phyloP scores from a whole-genome alignment of 2,797 vertebrate species.

The Danio tinwini region DNA sequence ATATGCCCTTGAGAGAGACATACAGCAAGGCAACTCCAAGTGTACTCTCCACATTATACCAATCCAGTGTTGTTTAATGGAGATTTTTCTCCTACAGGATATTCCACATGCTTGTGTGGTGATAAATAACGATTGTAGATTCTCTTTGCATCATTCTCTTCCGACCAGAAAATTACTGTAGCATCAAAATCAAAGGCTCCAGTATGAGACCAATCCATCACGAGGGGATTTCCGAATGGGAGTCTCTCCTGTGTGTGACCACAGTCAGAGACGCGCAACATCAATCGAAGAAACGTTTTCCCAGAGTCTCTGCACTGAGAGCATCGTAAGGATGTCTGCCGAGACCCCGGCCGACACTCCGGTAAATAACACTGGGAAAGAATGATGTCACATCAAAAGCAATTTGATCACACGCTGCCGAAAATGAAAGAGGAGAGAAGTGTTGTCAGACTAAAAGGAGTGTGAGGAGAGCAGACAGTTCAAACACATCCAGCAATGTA shows the following conservation, averaged over 20 bases:
- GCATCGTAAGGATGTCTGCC: constrained; percentile 4
- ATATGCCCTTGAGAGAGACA: not conserved
- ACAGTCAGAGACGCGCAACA: constrained; percentile 13
- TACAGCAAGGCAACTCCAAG: not conserved
- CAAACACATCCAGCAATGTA: constrained; percentile 41
- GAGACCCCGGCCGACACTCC: constrained; percentile 11
- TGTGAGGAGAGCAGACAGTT: constrained; percentile 34
- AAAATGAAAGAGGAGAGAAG: constrained; percentile 37
- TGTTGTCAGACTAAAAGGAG: constrained; percentile 38
- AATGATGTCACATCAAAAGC: constrained; percentile 52
- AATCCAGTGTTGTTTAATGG: not conserved
- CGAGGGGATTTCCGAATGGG: not conserved
- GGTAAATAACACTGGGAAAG: constrained; percentile 34
- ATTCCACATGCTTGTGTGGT: not conserved
- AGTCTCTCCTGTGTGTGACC: constrained; percentile 13
- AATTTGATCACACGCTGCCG: constrained; percentile 46
- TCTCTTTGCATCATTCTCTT: constrained; percentile 2
- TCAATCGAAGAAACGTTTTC: constrained; percentile 32
- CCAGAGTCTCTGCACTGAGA: not conserved
- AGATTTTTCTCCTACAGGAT: not conserved
- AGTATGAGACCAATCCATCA: constrained; percentile 19
- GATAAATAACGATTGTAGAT: constrained; percentile 12
- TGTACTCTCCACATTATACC: no score
- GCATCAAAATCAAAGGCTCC: constrained; percentile 1
- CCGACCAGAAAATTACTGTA: not conserved